Conservation (phyloP, 2,888 invertebrate genomes). For the Drosophila eohydei region DNA sequence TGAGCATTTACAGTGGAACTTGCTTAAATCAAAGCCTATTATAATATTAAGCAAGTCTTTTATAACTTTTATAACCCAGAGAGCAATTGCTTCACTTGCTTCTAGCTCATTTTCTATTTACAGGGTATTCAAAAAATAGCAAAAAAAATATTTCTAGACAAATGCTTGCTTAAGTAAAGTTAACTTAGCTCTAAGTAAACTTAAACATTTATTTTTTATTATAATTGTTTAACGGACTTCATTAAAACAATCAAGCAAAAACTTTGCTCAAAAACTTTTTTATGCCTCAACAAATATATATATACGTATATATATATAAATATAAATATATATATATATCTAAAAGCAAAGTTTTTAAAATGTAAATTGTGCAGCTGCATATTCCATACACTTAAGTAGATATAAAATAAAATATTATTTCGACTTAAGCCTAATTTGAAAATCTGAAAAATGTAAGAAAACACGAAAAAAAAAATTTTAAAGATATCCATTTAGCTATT, state of each 20-base stretch:
- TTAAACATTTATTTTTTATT: neutral
- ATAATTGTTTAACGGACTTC: constrained; percentile 20
- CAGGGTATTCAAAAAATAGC: neutral
- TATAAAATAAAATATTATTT: constrained; percentile 1
- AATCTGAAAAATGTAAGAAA: neutral
- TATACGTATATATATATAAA: neutral
- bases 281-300: neutral
- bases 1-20: neutral
- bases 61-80: neutral
- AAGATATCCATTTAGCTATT: constrained; percentile 8
- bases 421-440: constrained; percentile 8
- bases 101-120: neutral
- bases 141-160: neutral
- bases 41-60: neutral
- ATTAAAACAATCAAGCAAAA: constrained; percentile 18
- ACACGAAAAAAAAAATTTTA: neutral
- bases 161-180: constrained; percentile 10
- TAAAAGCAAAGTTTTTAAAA: neutral
- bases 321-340: neutral
- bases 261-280: constrained; percentile 3
- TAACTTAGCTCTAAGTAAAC: constrained; percentile 21
- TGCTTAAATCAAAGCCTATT: neutral
- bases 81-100: neutral
- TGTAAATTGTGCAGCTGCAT: neutral
- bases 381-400: neutral